A percentile compares a stretch with the other conserved stretches of the same genome.
Conservation (phyloP, 2,113 vertebrate genomes). For the Falco punctatus region DNA sequence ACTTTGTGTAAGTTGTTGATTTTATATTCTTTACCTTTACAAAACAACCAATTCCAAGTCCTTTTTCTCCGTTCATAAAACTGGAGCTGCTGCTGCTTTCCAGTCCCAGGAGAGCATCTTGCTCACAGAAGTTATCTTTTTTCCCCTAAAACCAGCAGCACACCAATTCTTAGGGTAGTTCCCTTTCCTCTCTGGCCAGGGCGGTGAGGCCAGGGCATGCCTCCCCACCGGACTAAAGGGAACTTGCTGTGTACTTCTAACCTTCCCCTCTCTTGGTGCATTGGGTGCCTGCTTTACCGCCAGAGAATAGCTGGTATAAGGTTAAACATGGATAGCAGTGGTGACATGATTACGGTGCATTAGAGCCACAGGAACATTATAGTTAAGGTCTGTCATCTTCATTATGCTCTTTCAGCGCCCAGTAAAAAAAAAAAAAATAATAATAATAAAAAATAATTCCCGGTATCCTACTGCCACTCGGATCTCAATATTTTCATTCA, state of each 20-base stretch:
- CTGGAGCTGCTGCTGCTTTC: background rate
- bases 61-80: background rate
- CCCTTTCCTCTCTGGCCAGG: background rate
- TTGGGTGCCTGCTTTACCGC: background rate
- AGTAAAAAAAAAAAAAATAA: background rate
- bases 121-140: background rate
- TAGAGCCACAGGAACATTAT: background rate
- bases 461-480: background rate
- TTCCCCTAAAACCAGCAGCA: background rate
- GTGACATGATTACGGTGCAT: background rate
- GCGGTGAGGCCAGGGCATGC: background rate
- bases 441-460: background rate
- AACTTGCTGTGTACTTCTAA: background rate
- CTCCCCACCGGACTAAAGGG: background rate
- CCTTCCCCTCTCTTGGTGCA: background rate
- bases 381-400: background rate
- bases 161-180: background rate
- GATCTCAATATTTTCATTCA: background rate
- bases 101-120: background rate
- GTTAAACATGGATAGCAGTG: background rate
- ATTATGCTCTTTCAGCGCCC: background rate
- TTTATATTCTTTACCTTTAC: background rate
- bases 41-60: background rate
- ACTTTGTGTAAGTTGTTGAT: background rate
- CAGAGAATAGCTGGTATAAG: background rate